Percentiles rank a stretch among this genome's conserved stretches.
Conservation (phyloP, 2,888 invertebrate genomes). For the Acleris literana region DNA sequence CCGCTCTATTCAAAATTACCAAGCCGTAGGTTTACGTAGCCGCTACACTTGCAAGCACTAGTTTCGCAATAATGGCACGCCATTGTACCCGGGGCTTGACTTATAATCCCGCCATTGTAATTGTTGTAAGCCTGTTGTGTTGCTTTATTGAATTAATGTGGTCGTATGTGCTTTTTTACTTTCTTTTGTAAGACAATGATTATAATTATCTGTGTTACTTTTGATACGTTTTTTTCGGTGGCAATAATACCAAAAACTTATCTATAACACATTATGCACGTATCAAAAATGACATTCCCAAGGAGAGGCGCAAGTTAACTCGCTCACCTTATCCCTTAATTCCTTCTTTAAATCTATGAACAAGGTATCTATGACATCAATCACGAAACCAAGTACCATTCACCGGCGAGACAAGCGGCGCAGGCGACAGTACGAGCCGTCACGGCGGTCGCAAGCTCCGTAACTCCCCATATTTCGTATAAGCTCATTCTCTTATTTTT, state of each 20-base stretch:
- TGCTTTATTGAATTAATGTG: slow-evolving; percentile 29
- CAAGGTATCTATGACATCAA: slow-evolving; percentile 1
- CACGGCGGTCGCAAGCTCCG: slow-evolving; percentile 55
- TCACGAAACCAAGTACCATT: slow-evolving; percentile 6
- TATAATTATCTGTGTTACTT: too few relatives aligned
- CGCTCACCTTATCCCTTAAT: too few relatives aligned
- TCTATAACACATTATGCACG: too few relatives aligned
- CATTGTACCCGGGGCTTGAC: slow-evolving; percentile 35
- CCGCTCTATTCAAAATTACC: slow-evolving; percentile 57
- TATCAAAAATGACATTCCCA: too few relatives aligned
- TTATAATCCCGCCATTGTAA: slow-evolving; percentile 36
- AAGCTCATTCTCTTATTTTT: slow-evolving; percentile 68
- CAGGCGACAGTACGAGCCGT: slow-evolving; percentile 56
- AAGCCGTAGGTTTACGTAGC: slow-evolving; percentile 46
- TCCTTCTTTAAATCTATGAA: too few relatives aligned
- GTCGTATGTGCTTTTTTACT: slow-evolving; percentile 6
- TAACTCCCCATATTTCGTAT: slow-evolving; percentile 62
- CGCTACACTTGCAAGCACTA: slow-evolving; percentile 34
- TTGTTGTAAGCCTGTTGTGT: slow-evolving; percentile 24
- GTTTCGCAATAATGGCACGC: slow-evolving; percentile 36
- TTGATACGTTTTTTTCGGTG: too few relatives aligned
- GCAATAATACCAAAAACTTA: too few relatives aligned
- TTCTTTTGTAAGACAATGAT: too few relatives aligned
- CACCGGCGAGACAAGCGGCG: slow-evolving; percentile 7
- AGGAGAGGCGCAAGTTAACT: too few relatives aligned